Conservation (phyloP, 2,797 vertebrate genomes). For the Enteromius viviparus region DNA sequence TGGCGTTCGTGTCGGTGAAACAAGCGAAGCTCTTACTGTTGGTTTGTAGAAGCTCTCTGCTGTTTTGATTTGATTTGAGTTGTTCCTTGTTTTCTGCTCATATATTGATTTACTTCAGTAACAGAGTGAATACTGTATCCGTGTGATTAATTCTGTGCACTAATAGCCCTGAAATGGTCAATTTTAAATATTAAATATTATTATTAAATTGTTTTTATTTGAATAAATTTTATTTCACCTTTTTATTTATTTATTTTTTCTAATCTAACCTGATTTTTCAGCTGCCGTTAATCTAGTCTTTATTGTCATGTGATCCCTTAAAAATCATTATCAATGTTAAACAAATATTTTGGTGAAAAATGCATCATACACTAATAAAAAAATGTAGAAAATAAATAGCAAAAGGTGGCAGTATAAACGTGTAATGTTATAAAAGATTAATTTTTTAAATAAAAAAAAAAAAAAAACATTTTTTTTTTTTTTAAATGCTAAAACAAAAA, state of each 20-base stretch:
- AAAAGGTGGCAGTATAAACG: neutral
- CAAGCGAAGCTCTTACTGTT: neutral
- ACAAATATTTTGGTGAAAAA: neutral
- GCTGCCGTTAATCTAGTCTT: neutral
- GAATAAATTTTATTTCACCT: neutral
- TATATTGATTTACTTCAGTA: neutral
- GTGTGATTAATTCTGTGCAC: neutral
- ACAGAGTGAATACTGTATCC: neutral
- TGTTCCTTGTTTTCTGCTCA: neutral
- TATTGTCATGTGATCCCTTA: neutral
- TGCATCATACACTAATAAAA: neutral
- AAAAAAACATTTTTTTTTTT: no score
- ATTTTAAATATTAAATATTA: no score
- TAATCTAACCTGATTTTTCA: neutral
- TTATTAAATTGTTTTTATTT: neutral
- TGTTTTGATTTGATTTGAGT: neutral
- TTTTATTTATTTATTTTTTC: no score
- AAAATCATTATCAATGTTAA: neutral
- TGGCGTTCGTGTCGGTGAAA: neutral
- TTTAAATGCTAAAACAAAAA: no score
- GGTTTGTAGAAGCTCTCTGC: slow-evolving; percentile 6
- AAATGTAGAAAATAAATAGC: neutral
- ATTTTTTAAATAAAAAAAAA: no score
- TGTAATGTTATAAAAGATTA: neutral
- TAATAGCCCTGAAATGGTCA: neutral